phyloP scores from a whole-genome alignment of 2,888 invertebrate species.

The Hemaris fuciformis region DNA sequence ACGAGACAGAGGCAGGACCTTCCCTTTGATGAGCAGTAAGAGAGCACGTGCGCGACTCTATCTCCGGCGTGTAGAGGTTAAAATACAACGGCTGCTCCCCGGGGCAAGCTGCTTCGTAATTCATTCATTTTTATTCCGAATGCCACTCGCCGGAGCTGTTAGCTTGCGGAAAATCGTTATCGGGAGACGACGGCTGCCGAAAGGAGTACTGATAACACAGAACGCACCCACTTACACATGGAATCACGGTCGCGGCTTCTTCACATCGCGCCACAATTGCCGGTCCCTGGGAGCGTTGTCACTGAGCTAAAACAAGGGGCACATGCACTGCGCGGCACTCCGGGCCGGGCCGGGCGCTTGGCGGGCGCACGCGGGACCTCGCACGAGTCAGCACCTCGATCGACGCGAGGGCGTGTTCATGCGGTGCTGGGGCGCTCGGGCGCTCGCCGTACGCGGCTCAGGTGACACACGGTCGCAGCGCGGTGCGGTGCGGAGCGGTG shows the following conservation, averaged over 20 bases:
- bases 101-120: conserved; percentile 54
- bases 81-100: conserved; percentile 53
- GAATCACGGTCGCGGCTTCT: conserved; percentile 72
- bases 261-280: conserved; percentile 83
- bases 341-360: conserved; percentile 27
- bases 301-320: conserved; percentile 80
- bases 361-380: background rate
- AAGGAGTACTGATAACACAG: conserved; percentile 55
- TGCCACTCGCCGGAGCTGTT: conserved; percentile 49
- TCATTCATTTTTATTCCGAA: conserved; percentile 65
- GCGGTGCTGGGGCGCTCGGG: conserved; percentile 28
- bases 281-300: conserved; percentile 85
- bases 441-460: conserved; percentile 39
- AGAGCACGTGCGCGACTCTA: conserved; percentile 70
- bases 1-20: conserved; percentile 42
- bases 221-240: conserved; percentile 78
- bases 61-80: conserved; percentile 61
- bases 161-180: conserved; percentile 63
- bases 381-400: conserved; percentile 22
- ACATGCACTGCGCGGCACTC: conserved; percentile 79
- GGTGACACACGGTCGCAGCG: conserved; percentile 49
- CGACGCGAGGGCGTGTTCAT: conserved; percentile 26
- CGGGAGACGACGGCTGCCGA: conserved; percentile 55
- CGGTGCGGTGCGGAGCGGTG: conserved; percentile 33
- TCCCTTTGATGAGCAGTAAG: conserved; percentile 50